Evolutionary conservation across 2,113 vertebrate species (phyloP).

Genomic region (Cyprinodon variegatus): DNA sequence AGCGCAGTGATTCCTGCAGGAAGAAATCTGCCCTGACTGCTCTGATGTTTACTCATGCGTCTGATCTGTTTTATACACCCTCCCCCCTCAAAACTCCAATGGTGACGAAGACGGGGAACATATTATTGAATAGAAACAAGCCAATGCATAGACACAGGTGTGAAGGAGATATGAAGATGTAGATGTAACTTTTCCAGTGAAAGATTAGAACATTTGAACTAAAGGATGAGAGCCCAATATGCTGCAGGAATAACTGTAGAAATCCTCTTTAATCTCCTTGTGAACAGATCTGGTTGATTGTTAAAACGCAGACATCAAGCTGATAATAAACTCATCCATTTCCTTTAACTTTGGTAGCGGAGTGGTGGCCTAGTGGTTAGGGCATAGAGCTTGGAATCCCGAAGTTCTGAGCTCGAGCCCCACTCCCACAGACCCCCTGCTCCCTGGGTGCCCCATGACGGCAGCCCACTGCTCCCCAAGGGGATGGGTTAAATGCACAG

Average conservation of each 20-base stretch:
- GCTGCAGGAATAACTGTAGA: neutral
- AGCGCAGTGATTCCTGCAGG: slow-evolving; percentile 6
- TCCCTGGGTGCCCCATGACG: too few relatives aligned
- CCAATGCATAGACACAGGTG: neutral
- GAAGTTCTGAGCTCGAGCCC: too few relatives aligned
- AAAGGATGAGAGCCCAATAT: neutral
- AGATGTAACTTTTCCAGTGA: neutral
- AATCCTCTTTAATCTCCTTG: neutral
- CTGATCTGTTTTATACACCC: slow-evolving; percentile 25
- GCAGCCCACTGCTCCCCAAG: too few relatives aligned
- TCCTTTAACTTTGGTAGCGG: neutral
- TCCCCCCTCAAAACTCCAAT: neutral
- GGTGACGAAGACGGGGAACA: neutral
- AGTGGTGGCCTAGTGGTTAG: too few relatives aligned
- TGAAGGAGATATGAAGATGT: slow-evolving; percentile 1
- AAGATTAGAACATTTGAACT: neutral
- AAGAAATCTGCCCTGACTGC: neutral
- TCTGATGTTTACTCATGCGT: neutral
- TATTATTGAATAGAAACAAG: neutral
- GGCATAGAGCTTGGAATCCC: too few relatives aligned
- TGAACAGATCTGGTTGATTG: neutral
- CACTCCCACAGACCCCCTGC: too few relatives aligned
- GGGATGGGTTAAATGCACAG: too few relatives aligned
- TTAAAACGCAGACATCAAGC: neutral
- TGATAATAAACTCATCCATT: neutral